Percentiles rank a stretch among this genome's conserved stretches.
Conservation (phyloP, 1,140 invertebrate species). For the Drosophila oshimai region DNA sequence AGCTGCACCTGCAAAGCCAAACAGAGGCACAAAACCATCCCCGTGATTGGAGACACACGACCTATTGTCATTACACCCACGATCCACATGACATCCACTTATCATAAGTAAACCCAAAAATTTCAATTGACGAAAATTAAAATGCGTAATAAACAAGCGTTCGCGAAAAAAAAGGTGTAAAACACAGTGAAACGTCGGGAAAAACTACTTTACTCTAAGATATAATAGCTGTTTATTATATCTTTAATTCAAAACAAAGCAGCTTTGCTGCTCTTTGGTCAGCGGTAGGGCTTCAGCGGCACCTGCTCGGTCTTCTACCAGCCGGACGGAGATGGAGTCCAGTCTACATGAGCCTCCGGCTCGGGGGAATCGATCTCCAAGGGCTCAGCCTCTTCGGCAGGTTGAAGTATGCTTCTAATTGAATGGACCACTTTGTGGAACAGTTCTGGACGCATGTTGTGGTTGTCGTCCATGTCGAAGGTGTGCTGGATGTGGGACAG, state of each 20-base stretch:
- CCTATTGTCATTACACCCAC: slow-evolving; percentile 8
- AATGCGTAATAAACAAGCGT: slow-evolving; percentile 27
- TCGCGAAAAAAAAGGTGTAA: not conserved
- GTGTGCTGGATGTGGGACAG: slow-evolving; percentile 10
- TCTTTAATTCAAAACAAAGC: too few species aligned
- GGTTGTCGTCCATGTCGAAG: not conserved
- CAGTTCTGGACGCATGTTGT: not conserved
- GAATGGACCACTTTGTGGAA: not conserved
- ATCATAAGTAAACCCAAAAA: not conserved
- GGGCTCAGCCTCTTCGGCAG: too few species aligned
- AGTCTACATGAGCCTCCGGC: not conserved
- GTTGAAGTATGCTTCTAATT: too few species aligned
- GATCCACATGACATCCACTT: slow-evolving; percentile 1
- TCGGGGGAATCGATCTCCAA: not conserved
- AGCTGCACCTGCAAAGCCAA: not conserved
- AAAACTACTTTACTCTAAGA: too few species aligned
- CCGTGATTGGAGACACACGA: slow-evolving; percentile 24
- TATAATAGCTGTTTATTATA: too few species aligned
- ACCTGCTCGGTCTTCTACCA: slow-evolving; percentile 23
- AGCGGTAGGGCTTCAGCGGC: slow-evolving; percentile 11
- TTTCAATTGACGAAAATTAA: slow-evolving; percentile 7
- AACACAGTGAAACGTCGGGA: not conserved
- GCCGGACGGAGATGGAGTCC: not conserved
- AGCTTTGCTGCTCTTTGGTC: slow-evolving; percentile 23
- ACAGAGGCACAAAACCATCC: not conserved